phyloP scores from a whole-genome alignment of 2,797 vertebrate species.

The Buceros bicornis region DNA sequence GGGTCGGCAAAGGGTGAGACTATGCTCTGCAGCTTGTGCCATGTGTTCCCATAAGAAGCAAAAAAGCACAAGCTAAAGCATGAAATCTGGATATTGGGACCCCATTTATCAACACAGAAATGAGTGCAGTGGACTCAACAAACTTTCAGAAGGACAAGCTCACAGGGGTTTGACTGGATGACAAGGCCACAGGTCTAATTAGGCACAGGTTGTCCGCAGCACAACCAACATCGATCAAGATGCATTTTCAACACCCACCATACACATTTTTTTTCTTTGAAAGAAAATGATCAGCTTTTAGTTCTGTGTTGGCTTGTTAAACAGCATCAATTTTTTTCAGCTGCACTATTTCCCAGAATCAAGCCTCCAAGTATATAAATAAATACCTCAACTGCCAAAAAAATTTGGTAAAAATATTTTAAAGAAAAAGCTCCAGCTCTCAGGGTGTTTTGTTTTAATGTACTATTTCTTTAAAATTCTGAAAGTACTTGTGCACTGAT shows the following conservation, averaged over 20 bases:
- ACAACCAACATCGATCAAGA: background rate
- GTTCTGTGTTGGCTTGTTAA: background rate
- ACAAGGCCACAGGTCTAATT: background rate
- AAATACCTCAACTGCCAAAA: background rate
- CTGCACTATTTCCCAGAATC: background rate
- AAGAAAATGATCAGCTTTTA: background rate
- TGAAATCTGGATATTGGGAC: background rate
- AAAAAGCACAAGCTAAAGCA: background rate
- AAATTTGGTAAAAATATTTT: background rate
- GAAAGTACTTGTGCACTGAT: background rate
- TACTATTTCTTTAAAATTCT: background rate
- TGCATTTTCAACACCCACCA: background rate
- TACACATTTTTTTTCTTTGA: background rate
- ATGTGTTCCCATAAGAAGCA: fast-evolving
- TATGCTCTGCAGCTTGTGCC: background rate
- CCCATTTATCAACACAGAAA: background rate
- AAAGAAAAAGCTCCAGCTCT: background rate
- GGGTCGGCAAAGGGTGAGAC: background rate
- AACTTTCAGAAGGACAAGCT: background rate
- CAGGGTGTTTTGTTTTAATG: background rate
- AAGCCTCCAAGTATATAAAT: background rate
- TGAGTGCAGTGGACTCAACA: background rate
- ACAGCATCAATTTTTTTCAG: background rate
- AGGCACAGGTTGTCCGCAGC: background rate
- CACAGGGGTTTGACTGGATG: background rate